These are phyloP conservation scores for Drosophila orena DNA, from an alignment of 1,140 invertebrate species.

Conservation along the genomic window DNA sequence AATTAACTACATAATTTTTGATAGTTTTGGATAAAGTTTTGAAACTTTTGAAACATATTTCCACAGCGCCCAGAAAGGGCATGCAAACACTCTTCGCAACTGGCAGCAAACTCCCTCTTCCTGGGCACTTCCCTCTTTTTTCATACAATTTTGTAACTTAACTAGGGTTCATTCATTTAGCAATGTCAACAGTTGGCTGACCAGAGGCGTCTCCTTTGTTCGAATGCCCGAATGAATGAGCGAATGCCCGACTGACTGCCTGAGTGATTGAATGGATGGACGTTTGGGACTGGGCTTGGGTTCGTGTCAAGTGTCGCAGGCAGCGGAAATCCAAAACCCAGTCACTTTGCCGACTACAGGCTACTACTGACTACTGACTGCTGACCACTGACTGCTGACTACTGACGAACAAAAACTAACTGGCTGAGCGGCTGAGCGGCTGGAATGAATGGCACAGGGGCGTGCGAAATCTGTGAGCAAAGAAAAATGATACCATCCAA, in stretches of 20 bases:
- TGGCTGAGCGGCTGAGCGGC: conserved; percentile 34
- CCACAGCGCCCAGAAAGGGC: conserved; percentile 1
- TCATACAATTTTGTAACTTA: conserved; percentile 72
- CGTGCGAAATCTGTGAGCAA: conserved; percentile 66
- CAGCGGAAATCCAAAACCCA: conserved; percentile 68
- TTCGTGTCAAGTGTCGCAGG: conserved; percentile 65
- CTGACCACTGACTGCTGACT: conserved; percentile 1
- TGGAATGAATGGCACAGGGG: conserved; percentile 40
- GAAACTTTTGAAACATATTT: not conserved
- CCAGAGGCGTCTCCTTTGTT: conserved; percentile 71
- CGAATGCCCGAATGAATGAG: conserved; percentile 40
- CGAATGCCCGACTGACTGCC: conserved; percentile 49
- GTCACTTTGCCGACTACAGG: conserved; percentile 9
- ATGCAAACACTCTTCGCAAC: conserved; percentile 13
- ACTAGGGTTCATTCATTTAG: conserved; percentile 80
- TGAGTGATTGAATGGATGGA: conserved; percentile 21
- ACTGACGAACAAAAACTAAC: conserved; percentile 30
- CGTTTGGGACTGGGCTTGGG: conserved; percentile 54
- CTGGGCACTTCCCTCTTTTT: conserved; percentile 39
- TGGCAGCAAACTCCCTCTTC: conserved; percentile 22
- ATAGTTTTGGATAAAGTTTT: not conserved
- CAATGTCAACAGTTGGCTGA: conserved; percentile 83
- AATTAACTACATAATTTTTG: not conserved
- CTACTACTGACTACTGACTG: conserved; percentile 4
- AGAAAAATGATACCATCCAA: conserved; percentile 71